Percentiles rank a stretch among this genome's conserved stretches.
phyloP scores from a whole-genome alignment of 2,113 vertebrate species.

The Sarotherodon lohbergeri region DNA sequence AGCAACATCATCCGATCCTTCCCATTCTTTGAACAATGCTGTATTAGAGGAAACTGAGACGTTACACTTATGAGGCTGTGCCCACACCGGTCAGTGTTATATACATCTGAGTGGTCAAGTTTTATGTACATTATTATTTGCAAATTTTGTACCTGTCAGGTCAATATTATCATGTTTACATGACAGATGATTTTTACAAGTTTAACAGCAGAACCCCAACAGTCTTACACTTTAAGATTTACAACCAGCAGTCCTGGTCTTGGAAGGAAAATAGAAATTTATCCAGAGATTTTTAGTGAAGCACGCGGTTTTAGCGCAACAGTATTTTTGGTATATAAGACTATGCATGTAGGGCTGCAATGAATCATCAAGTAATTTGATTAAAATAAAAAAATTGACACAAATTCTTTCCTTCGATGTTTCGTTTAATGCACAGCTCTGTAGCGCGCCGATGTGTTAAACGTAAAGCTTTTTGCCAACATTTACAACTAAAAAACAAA shows the following conservation, averaged over 20 bases:
- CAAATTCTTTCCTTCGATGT: neutral
- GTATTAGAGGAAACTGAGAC: neutral
- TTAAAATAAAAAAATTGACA: neutral
- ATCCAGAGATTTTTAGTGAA: neutral
- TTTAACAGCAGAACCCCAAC: neutral
- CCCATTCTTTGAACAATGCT: neutral
- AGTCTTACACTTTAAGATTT: neutral
- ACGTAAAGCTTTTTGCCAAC: accelerated
- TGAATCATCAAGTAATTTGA: neutral
- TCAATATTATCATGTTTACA: neutral
- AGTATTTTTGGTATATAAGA: neutral
- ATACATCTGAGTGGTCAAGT: accelerated
- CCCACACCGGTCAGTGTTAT: neutral
- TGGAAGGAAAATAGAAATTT: neutral
- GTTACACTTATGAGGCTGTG: neutral
- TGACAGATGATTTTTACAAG: neutral
- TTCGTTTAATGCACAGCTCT: accelerated
- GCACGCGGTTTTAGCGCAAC: neutral
- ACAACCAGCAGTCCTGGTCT: neutral
- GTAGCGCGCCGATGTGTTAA: neutral
- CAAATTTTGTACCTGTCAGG: no score
- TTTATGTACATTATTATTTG: neutral
- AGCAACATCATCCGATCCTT: accelerated
- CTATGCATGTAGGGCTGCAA: neutral
- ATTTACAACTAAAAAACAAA: neutral